Percentiles rank a stretch among this genome's conserved stretches.
phyloP scores from a whole-genome alignment of 2,113 vertebrate species.

The Edolisoma coerulescens region DNA sequence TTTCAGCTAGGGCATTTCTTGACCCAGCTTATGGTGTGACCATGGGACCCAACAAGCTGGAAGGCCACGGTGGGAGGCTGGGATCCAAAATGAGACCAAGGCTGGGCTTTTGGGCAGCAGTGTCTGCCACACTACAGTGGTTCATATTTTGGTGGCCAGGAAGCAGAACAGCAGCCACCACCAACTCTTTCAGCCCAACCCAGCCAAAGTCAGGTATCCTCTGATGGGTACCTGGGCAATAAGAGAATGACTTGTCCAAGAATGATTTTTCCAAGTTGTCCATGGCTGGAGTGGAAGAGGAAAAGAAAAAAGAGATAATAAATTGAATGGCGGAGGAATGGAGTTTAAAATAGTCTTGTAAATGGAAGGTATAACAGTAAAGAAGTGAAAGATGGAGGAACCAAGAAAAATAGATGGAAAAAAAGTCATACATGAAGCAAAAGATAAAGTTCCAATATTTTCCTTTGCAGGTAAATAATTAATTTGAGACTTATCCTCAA shows the following conservation, averaged over 20 bases:
- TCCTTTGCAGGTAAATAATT: background rate
- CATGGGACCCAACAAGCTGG: accelerated
- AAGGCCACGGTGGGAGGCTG: background rate
- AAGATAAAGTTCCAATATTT: background rate
- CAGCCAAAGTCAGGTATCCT: background rate
- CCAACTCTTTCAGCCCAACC: too few species aligned
- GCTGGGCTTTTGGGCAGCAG: background rate
- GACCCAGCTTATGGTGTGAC: background rate
- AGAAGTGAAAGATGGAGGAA: background rate
- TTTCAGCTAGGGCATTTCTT: background rate
- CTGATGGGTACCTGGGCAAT: background rate
- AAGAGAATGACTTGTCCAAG: background rate
- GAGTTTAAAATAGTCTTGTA: background rate
- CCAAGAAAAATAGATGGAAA: background rate
- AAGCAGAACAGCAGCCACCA: too few species aligned
- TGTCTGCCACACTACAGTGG: too few species aligned
- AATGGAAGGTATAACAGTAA: background rate
- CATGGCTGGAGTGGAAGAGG: background rate
- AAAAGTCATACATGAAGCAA: background rate
- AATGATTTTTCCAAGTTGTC: background rate
- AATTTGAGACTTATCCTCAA: background rate
- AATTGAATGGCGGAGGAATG: background rate
- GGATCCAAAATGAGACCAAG: background rate
- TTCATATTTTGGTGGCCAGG: too few species aligned
- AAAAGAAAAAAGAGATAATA: background rate